Base-by-base conservation (phyloP, 2,113 vertebrate species). In the Ailurus styani region DNA sequence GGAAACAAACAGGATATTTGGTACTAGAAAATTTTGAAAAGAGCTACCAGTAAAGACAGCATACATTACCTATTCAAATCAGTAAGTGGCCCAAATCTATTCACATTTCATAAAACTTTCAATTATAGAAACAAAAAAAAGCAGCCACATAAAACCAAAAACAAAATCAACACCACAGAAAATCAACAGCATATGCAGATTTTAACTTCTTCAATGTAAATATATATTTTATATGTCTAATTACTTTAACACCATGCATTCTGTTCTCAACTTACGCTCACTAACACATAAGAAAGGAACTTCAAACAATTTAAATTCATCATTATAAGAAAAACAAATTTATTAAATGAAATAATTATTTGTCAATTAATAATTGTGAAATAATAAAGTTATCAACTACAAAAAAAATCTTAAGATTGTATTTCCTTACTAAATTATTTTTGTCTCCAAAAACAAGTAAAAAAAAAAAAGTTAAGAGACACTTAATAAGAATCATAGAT, bases 61-160 rank as follows among this genome's bases (percentile, higher is more conserved):
- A 92, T 31, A 29, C 1, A 2, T 57, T 77, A 70, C 50, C 50
- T 91, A 87, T 66, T 27, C 57, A 90, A 81, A 90, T 54, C 62
- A 79, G 23, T 57, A 77, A 8, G n/a, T 62, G 45, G 52, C 25
- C 60, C 18, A 50, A 78, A 95, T 70, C 17, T 89, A 92, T 72
- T 89, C 84, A 89, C 3, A 60, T 7, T 52, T 70, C 57, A 84
- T 84, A 84, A 92, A 62, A 78, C 83, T 89, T 88, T 84, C 42
- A 78, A 4, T 81, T 79, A 85, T 21, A 86, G n/a, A 94, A 96
- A 91, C 73, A 66, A 72, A 91, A 81, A 34, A 91, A 94, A 79
- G 14, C 18, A 83, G 20, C 13, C 77, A 70, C 77, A 77, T 78
- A 88, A 96, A 91, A 50, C 55, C 1, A 9, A 52, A 54, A 57